Base-by-base conservation (phyloP, 2,797 vertebrate genomes). In the Rhabdophis nuchalis region DNA sequence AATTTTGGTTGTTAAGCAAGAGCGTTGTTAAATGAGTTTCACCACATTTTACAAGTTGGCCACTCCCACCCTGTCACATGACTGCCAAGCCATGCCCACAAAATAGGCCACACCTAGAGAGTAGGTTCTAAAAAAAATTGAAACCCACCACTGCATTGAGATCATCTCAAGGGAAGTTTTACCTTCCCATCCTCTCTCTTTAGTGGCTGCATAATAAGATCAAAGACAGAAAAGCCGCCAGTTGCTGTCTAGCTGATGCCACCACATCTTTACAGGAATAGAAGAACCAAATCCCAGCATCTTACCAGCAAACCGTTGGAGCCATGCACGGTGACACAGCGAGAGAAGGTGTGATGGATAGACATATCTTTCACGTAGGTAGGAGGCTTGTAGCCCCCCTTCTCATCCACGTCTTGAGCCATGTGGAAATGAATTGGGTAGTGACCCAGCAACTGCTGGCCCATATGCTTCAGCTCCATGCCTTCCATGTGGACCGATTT, bases 401-500 rank as follows among this genome's bases (percentile, higher is more conserved):
- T 97, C 93, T 98, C 97, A 6, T 99, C 99, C 96, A 99, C 97
- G 0, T 99, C 98, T 36, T 99, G 98, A 0, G 98, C 98, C 98
- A 99, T 98, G 94, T 99, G 99, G 96, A 99, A 99, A 94, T 99
- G 99, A 60, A 99, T 96, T 0, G 99, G 99, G 91, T 99, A 99
- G 96, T 99, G 99, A 50, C 99, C 99, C 98, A 99, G 97, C 0
- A 98, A 98, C 97, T 99, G 99, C 96, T 99, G 99, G 5, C 99
- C 99, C 99, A 99, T 99, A 93, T 99, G 97, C 93, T 97, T 98
- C 91, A 99, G 95, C 97, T 99, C 99, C 93, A 98, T 91, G 1
- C 99, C 99, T 92, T 98, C 98, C 58, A 99, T 95, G 88, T 99
- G 99, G 12, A 98, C 97, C 0, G 98, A 98, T 92, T 96, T 98